phyloP scores from a whole-genome alignment of 1,140 invertebrate genomes.

The Macrostomum lignano region DNA sequence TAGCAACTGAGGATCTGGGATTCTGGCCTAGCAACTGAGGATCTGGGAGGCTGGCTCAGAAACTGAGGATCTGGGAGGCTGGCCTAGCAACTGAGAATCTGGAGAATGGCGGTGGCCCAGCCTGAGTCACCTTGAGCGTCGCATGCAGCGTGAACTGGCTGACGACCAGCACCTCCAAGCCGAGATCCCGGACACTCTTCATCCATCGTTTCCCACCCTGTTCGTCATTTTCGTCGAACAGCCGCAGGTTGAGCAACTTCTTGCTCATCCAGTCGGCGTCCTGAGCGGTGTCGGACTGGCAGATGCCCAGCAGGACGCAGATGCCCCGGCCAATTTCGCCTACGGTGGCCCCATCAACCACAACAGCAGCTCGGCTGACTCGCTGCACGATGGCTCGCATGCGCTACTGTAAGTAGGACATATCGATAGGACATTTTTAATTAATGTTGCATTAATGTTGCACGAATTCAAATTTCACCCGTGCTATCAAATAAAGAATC shows the following conservation, averaged over 20 bases:
- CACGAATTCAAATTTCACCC: no score
- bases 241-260: constrained; percentile 42
- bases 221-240: no score
- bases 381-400: constrained; percentile 42
- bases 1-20: no score
- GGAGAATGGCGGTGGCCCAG: no score
- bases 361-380: constrained; percentile 37
- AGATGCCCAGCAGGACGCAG: constrained; percentile 50
- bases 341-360: constrained; percentile 42
- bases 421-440: no score
- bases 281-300: constrained; percentile 37
- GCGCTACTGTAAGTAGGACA: constrained; percentile 8
- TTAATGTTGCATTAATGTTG: no score
- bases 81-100: no score
- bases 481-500: no score
- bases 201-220: constrained; percentile 38
- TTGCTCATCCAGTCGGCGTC: constrained; percentile 48
- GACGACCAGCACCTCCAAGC: no score
- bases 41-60: no score
- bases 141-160: constrained; percentile 52
- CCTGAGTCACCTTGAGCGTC: constrained; percentile 44
- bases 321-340: constrained; percentile 46
- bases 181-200: constrained; percentile 25
- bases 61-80: no score
- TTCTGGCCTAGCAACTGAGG: no score